Evolutionary conservation across 2,888 invertebrate genomes (phyloP).

Genomic region (Prenolepis imparis): DNA sequence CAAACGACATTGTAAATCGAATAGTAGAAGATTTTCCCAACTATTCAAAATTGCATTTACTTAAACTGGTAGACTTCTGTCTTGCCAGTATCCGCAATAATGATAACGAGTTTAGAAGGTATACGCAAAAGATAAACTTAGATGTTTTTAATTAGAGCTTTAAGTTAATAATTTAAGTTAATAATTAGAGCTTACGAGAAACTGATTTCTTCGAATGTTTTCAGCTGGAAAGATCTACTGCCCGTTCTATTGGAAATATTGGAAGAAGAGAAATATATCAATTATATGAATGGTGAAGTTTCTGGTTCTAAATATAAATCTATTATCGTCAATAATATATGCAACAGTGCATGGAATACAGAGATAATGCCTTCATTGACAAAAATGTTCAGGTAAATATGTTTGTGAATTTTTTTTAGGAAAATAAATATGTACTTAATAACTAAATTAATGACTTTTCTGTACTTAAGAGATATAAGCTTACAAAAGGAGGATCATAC

Average conservation of each 20-base stretch:
- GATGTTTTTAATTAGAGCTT: not conserved
- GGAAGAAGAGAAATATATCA: slow-evolving; percentile 87
- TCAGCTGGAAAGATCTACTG: slow-evolving; percentile 90
- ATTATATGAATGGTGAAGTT: slow-evolving; percentile 88
- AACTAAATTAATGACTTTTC: slow-evolving; percentile 7
- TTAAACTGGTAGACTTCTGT: slow-evolving; percentile 88
- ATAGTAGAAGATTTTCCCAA: slow-evolving; percentile 87
- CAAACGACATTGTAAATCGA: slow-evolving; percentile 87
- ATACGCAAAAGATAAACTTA: slow-evolving; percentile 21
- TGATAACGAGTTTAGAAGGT: slow-evolving; percentile 87
- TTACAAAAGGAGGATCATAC: slow-evolving; percentile 88
- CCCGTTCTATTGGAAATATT: slow-evolving; percentile 89
- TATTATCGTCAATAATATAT: slow-evolving; percentile 88
- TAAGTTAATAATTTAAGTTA: too few species aligned
- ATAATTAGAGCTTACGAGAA: not conserved
- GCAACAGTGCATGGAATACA: slow-evolving; percentile 88
- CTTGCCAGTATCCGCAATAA: slow-evolving; percentile 87
- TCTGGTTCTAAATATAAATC: slow-evolving; percentile 89
- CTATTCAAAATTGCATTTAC: slow-evolving; percentile 87
- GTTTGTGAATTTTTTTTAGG: not conserved
- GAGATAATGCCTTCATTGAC: slow-evolving; percentile 89
- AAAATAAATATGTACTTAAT: not conserved
- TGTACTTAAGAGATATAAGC: slow-evolving; percentile 80
- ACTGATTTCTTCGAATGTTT: not conserved
- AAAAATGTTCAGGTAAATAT: slow-evolving; percentile 90